Conservation (phyloP, 2,113 vertebrate species). For the Serinus canaria region DNA sequence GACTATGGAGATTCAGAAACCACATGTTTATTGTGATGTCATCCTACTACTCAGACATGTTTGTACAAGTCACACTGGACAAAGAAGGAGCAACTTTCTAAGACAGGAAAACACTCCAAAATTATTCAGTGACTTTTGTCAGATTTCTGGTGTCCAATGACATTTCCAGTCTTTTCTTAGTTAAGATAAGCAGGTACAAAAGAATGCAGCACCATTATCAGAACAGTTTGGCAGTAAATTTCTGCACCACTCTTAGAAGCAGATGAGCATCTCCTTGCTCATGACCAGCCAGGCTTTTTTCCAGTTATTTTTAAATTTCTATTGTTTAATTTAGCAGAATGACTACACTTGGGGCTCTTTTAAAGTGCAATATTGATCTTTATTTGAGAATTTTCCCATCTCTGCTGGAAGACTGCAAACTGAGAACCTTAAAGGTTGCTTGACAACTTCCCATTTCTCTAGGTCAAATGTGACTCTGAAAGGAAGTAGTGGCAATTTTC, state of each 20-base stretch:
- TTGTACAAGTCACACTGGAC: background rate
- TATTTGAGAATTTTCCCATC: background rate
- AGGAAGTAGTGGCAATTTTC: background rate
- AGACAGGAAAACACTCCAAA: background rate
- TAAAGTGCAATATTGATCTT: background rate
- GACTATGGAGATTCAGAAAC: background rate
- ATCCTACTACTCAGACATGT: background rate
- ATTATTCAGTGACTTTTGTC: background rate
- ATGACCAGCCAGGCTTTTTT: background rate
- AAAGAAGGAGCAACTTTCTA: background rate
- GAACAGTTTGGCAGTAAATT: background rate
- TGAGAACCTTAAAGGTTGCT: background rate
- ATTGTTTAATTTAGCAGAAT: background rate
- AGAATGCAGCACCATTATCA: background rate
- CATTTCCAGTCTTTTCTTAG: background rate
- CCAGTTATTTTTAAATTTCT: background rate
- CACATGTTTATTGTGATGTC: background rate
- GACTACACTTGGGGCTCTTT: background rate
- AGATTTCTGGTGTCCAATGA: background rate
- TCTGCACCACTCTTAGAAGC: background rate
- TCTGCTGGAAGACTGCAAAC: background rate
- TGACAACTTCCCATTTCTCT: background rate
- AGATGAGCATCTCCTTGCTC: background rate
- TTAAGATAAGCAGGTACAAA: background rate
- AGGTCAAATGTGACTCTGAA: background rate